Evolutionary conservation across 2,797 vertebrate genomes (phyloP), one percentile per base, ranked within the genome.

Genomic region (Pterois miles): DNA sequence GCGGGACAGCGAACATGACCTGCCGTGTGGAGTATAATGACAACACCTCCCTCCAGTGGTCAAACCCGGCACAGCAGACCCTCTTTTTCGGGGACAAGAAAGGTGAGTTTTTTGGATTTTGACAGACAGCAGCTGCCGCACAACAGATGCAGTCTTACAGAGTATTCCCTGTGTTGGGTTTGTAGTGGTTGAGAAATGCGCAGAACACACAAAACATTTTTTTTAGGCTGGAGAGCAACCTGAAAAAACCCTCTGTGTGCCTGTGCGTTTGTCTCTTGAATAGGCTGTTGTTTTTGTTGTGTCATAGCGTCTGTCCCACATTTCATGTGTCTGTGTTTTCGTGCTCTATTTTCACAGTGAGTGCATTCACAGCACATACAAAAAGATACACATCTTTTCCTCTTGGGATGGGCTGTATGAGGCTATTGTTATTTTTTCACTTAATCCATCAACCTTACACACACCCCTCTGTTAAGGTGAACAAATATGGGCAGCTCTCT

Each of bases 41-140:
- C 98, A 98, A 99, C 96, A 99, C 98, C 94, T 99, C 98, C 97
- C 98, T 99, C 97, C 98, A 99, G 98, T 99, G 98, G 98, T 99
- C 98, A 91, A 99, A 99, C 95, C 98, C 98, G 82, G 98, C 98
- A 96, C 98, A 99, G 95, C 98, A 99, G 95, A 99, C 98, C 1
- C 96, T 99, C 38, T 99, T 97, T 93, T 99, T 99, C 5, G 98
- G 99, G 70, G 97, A 99, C 94, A 99, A 99, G 94, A 99, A 99
- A 97, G 98, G 98, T 99, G 93, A 96, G 93, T 75, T 54, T 34
- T 46, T 46, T 40, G 22, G 9, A 73, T 65, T 75, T 38, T 40
- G 46, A 73, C 67, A 75, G 65, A 72, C 62, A 36, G 27, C 46
- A 62, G 59, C 67, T 74, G 57, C 18, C 40, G 14, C 22, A 63